Evolutionary conservation across 2,888 invertebrate genomes (phyloP), one percentile per base, ranked within the genome.

Genomic region (Macaria notata): DNA sequence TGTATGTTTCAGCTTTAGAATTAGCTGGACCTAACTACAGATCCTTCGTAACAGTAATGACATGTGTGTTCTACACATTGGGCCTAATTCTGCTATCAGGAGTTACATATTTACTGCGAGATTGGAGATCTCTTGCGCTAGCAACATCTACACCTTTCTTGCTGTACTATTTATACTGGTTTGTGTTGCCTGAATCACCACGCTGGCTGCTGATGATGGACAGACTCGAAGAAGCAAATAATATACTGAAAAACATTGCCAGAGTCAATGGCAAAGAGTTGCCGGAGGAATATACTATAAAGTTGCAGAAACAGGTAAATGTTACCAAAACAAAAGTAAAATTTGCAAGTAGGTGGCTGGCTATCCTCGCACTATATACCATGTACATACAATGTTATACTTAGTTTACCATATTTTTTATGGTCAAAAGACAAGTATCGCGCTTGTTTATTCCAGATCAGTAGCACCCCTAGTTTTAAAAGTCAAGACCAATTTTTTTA

Each of bases 41-140:
- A 67, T 97, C 97, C 0, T 97, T 98, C 83, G 96, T 98, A 0
- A 98, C 98, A 0, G 96, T 98, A 4, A 95, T 98, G 95, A 97
- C 97, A 0, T 97, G 98, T 72, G 94, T 97, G 54, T 97, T 97
- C 82, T 98, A 98, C 81, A 97, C 97, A 0, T 92, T 96, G 66
- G 97, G 97, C 3, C 92, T 98, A 63, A 95, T 97, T 83, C 88
- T 97, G 76, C 86, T 98, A 49, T 95, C 98, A 0, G 94, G 94
- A 29, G 94, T 98, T n/a, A 96, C 97, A 3, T 98, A 97, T 79
- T 84, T 97, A 54, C 93, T 98, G 45, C 92, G 96, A 54, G 95
- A 98, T 79, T 98, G 98, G 98, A 94, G 96, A 61, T 92, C 93
- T 36, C 88, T 98, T 1, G 95, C 96, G 0, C 84, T 97, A 63